Base-by-base conservation (phyloP, 1,140 invertebrate genomes). In the Pseudomyrmex cubaensis region DNA sequence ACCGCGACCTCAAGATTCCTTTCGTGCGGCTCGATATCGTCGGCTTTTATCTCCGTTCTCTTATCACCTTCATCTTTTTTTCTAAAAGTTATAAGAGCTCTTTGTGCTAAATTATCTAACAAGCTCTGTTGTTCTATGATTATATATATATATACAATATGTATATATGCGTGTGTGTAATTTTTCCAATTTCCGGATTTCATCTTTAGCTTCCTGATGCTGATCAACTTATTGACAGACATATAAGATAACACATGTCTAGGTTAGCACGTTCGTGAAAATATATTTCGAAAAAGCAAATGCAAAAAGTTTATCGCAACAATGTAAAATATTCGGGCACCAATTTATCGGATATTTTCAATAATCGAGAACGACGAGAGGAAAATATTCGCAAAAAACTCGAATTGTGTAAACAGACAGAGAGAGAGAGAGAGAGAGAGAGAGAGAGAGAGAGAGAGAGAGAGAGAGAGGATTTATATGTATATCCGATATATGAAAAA, bases 401-500 rank as follows among this genome's bases (percentile, higher is more conserved):
- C 2, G 44, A 69, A 78, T 70, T 78, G 35, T 78, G 13, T 20
- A 1, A 66, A 12, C 48, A 70, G 35, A 35, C 5, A 35, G 35
- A 35, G 5, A 35, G 5, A 7, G 35, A 35, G 35, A 35, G 35
- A n/a, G n/a, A n/a, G n/a, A n/a, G n/a, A n/a, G n/a, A n/a, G n/a
- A n/a, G n/a, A n/a, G n/a, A n/a, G n/a, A n/a, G n/a, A n/a, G n/a
- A n/a, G n/a, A n/a, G n/a, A n/a, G n/a, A n/a, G n/a, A n/a, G n/a
- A n/a, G n/a, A n/a, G n/a, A 35, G 25, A 25, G 2, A 50, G 76
- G 44, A 59, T 52, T 63, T 64, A 25, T 2, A 59, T 52, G 50
- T 64, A 25, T 2, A 76, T 78, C 20, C 46, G 74, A 10, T 17
- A 56, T 35, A 70, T n/a, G 74, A 87, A 87, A 87, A 35, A 35